These are phyloP conservation scores for Myodes glareolus DNA, from an alignment of 2,113 vertebrate genomes.

Conservation along the genomic window DNA sequence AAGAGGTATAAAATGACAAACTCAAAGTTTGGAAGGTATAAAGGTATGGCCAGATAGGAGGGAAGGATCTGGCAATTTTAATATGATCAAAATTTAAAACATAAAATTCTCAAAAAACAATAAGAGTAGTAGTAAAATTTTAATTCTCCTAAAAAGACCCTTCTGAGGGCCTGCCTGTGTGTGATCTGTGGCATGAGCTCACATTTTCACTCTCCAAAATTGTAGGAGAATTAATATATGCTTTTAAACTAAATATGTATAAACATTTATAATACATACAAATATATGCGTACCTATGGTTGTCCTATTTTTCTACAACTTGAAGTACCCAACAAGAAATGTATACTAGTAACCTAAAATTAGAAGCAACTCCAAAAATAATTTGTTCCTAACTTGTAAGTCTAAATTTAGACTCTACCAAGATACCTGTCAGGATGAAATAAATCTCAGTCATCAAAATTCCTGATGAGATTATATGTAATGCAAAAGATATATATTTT, in stretches of 20 bases:
- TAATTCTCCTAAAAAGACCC: not conserved
- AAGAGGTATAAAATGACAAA: not conserved
- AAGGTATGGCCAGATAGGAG: not conserved
- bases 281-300: not conserved
- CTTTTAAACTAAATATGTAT: not conserved
- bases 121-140: not conserved
- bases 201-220: not conserved
- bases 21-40: not conserved
- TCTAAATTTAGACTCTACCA: conserved; percentile 37
- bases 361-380: not conserved
- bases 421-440: not conserved
- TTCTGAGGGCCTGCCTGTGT: not conserved
- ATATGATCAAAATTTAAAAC: not conserved
- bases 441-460: not conserved
- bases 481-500: conserved; percentile 35
- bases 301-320: not conserved
- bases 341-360: not conserved
- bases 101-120: not conserved
- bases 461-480: not conserved
- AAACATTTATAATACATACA: not conserved
- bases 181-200: not conserved
- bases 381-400: not conserved
- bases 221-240: not conserved
- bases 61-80: not conserved
- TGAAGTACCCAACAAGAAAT: conserved; percentile 28